A percentile compares a stretch with the other conserved stretches of the same genome.
Conservation (phyloP, 2,113 vertebrate genomes). For the Hippocampus comes region DNA sequence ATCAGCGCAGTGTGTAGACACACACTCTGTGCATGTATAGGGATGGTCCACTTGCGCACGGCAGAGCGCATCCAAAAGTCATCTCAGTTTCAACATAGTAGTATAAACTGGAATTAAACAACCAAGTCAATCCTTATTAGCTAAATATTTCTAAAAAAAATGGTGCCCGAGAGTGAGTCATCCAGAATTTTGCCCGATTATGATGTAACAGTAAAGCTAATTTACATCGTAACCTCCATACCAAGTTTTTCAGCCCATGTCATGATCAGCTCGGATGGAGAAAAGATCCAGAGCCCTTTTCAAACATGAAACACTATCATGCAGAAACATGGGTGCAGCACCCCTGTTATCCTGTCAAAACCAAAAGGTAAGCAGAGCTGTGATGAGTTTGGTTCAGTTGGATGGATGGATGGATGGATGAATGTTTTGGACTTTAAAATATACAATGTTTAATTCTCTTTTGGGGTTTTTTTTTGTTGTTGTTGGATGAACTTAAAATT, state of each 20-base stretch:
- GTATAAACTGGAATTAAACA: not conserved
- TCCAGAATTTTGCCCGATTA: not conserved
- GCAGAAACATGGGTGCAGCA: too few relatives aligned
- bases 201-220: not conserved
- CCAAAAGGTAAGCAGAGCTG: too few relatives aligned
- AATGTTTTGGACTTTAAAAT: too few relatives aligned
- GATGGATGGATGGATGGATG: too few relatives aligned
- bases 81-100: conserved; percentile 23
- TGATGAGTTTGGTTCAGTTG: too few relatives aligned
- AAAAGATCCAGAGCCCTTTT: too few relatives aligned
- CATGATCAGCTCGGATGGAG: too few relatives aligned
- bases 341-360: too few relatives aligned
- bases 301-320: too few relatives aligned
- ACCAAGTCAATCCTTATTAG: not conserved
- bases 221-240: not conserved
- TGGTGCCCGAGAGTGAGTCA: not conserved
- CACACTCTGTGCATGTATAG: not conserved
- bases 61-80: conserved; percentile 13
- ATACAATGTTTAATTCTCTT: too few relatives aligned
- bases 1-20: not conserved
- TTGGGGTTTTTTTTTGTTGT: too few relatives aligned
- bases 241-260: too few relatives aligned
- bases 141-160: not conserved
- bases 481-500: not conserved
- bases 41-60: not conserved